Conservation (phyloP, 2,113 vertebrate species). For the Bubo blakistoni region DNA sequence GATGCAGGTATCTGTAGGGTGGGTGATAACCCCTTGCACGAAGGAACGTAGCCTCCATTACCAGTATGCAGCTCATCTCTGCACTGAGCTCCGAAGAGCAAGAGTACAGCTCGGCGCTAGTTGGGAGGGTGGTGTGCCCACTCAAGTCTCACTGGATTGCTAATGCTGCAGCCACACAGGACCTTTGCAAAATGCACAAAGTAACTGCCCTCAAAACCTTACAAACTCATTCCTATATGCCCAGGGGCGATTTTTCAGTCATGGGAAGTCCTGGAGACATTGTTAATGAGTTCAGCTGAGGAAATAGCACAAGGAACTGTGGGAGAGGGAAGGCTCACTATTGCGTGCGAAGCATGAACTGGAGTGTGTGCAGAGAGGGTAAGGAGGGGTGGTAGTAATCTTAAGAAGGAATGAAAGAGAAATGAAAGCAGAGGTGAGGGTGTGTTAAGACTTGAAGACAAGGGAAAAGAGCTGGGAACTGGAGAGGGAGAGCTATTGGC, state of each 20-base stretch:
- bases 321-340: not conserved
- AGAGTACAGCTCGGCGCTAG: not conserved
- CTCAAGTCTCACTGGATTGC: not conserved
- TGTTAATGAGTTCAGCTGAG: conserved; percentile 27
- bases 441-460: not conserved
- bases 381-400: not conserved
- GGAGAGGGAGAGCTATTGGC: not conserved
- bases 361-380: not conserved
- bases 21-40: not conserved
- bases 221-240: not conserved
- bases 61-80: not conserved
- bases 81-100: rapidly evolving
- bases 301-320: not conserved
- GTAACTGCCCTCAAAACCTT: conserved; percentile 51
- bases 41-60: rapidly evolving
- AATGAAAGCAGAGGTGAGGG: not conserved
- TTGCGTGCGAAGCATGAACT: rapidly evolving
- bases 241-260: not conserved
- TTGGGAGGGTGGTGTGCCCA: rapidly evolving
- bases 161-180: not conserved
- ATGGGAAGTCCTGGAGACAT: not conserved
- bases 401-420: not conserved
- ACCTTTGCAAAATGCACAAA: not conserved
- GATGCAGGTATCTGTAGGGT: not conserved
- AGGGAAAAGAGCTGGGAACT: not conserved